Evolutionary conservation across 2,113 vertebrate species (phyloP).

Genomic region (Sander lucioperca): DNA sequence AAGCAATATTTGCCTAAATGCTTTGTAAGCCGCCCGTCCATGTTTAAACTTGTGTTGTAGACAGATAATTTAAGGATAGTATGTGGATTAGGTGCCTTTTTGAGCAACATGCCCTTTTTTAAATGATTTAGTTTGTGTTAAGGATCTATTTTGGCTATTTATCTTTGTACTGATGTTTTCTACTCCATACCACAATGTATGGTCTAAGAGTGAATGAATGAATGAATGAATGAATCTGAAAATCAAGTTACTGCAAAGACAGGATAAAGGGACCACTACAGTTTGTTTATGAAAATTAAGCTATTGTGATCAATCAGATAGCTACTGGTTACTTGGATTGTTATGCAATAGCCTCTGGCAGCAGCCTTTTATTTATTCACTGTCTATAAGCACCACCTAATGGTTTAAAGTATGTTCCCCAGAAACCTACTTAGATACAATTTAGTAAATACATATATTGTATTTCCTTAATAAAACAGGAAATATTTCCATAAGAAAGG

Average conservation of each 20-base stretch:
- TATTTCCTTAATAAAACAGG: not conserved
- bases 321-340: not conserved
- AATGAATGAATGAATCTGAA: not conserved
- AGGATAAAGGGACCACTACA: not conserved
- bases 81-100: no score
- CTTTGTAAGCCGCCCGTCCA: no score
- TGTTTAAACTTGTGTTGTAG: no score
- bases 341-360: slow-evolving; percentile 17
- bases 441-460: not conserved
- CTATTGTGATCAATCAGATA: not conserved
- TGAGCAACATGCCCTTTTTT: no score
- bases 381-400: slow-evolving; percentile 51
- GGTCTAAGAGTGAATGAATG: no score
- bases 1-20: no score
- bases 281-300: not conserved
- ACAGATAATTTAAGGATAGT: no score
- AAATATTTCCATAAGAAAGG: not conserved
- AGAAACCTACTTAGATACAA: not conserved
- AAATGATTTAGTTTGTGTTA: no score
- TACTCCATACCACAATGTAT: no score
- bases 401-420: not conserved
- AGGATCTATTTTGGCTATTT: no score
- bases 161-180: no score
- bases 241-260: not conserved
- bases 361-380: not conserved